Percentiles rank a stretch among this genome's conserved stretches.
Evolutionary conservation across 2,113 vertebrate species (phyloP).

Genomic region (Chaenocephalus aceratus): DNA sequence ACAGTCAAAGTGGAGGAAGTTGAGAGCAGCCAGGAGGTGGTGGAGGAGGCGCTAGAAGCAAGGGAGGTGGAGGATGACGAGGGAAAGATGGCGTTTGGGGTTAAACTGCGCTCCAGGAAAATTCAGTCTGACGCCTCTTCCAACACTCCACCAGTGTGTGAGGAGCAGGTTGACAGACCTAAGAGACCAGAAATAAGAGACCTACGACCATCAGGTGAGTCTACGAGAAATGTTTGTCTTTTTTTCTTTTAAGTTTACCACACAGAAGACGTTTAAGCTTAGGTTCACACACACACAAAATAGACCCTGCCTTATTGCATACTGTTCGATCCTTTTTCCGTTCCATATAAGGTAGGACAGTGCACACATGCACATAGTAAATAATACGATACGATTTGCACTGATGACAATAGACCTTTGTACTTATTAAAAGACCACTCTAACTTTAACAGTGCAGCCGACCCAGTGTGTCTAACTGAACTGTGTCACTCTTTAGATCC

Average conservation of each 20-base stretch:
- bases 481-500: slow-evolving; percentile 61
- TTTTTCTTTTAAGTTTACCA: no score
- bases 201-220: slow-evolving; percentile 86
- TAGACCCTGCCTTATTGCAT: not conserved
- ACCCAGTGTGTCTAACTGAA: slow-evolving; percentile 56
- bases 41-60: slow-evolving; percentile 42
- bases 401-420: slow-evolving; percentile 53
- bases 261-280: not conserved
- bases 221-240: not conserved
- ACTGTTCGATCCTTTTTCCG: not conserved
- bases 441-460: slow-evolving; percentile 26
- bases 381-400: slow-evolving; percentile 55
- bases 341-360: slow-evolving; percentile 30
- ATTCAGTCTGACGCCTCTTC: slow-evolving; percentile 72
- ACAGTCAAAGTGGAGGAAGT: slow-evolving; percentile 12
- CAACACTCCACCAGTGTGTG: slow-evolving; percentile 65
- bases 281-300: not conserved
- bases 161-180: slow-evolving; percentile 72
- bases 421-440: slow-evolving; percentile 42
- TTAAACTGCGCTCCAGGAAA: slow-evolving; percentile 91
- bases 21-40: slow-evolving; percentile 47
- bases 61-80: slow-evolving; percentile 67
- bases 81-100: slow-evolving; percentile 85
- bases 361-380: slow-evolving; percentile 30
- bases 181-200: slow-evolving; percentile 50